A percentile compares a stretch with the other conserved stretches of the same genome.
Evolutionary conservation across 1,140 invertebrate species (phyloP).

Genomic region (Tetraneura akinire): DNA sequence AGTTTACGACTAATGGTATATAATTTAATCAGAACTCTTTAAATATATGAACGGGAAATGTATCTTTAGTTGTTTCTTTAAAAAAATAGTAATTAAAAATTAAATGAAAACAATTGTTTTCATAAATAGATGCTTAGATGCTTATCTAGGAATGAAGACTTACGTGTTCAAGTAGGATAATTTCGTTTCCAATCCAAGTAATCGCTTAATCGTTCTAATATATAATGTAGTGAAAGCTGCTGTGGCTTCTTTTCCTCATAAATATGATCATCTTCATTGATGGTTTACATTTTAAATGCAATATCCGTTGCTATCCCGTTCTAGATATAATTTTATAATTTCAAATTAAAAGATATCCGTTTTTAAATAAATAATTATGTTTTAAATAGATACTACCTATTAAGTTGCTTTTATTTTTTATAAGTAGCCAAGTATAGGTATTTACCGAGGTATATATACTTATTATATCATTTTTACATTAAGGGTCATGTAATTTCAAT

Average conservation of each 20-base stretch:
- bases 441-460: too few relatives aligned
- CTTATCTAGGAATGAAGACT: constrained; percentile 4
- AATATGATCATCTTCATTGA: constrained; percentile 12
- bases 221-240: constrained; percentile 8
- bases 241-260: background rate
- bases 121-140: background rate
- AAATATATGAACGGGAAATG: background rate
- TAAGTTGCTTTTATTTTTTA: too few relatives aligned
- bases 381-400: background rate
- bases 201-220: constrained; percentile 32
- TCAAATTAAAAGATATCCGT: background rate
- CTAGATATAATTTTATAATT: background rate
- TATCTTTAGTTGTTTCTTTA: background rate
- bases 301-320: background rate
- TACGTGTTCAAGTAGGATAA: background rate
- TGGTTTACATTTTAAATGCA: background rate
- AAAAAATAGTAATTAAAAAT: background rate
- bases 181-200: constrained; percentile 32
- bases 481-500: too few relatives aligned
- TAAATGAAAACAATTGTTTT: constrained; percentile 7
- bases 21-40: background rate
- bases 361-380: background rate
- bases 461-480: too few relatives aligned
- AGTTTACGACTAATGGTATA: background rate
- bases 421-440: too few relatives aligned